Conservation (phyloP, 2,797 vertebrate species). For the Sebastiscus albofasciatus region DNA sequence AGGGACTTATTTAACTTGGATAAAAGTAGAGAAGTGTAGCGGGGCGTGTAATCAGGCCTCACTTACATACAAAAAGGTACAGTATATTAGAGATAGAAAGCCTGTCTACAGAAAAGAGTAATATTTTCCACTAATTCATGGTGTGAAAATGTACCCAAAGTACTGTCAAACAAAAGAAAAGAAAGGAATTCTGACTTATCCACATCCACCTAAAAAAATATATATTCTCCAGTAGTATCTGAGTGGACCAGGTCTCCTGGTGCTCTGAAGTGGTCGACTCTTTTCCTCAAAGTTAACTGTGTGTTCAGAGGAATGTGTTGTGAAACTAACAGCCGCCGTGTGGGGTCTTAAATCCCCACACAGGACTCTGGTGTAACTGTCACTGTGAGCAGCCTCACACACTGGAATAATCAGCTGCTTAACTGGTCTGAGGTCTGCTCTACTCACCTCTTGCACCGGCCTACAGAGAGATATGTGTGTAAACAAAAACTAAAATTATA, state of each 20-base stretch:
- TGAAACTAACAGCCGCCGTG: slow-evolving; percentile 20
- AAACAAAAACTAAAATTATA: background rate
- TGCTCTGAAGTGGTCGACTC: background rate
- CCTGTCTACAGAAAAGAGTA: background rate
- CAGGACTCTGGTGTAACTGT: slow-evolving; percentile 7
- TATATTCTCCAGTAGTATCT: background rate
- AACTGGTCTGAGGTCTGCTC: slow-evolving; percentile 15
- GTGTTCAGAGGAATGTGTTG: slow-evolving; percentile 27
- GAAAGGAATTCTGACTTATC: background rate
- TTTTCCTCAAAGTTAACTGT: background rate
- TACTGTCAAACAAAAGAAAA: background rate
- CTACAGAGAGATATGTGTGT: background rate
- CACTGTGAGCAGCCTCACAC: slow-evolving; percentile 16
- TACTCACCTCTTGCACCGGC: background rate
- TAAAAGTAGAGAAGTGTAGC: slow-evolving; percentile 40
- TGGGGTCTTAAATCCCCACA: slow-evolving; percentile 47
- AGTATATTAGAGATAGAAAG: background rate
- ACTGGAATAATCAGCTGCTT: slow-evolving; percentile 38
- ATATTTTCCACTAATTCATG: background rate
- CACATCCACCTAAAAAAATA: background rate
- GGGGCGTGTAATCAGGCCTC: slow-evolving; percentile 1
- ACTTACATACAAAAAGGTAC: background rate
- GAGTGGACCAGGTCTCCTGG: background rate
- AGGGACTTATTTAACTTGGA: background rate
- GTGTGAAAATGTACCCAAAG: background rate